A percentile compares a stretch with the other conserved stretches of the same genome.
These are phyloP conservation scores for Apodemus sylvaticus DNA, from an alignment of 2,113 vertebrate species.

Conservation along the genomic window DNA sequence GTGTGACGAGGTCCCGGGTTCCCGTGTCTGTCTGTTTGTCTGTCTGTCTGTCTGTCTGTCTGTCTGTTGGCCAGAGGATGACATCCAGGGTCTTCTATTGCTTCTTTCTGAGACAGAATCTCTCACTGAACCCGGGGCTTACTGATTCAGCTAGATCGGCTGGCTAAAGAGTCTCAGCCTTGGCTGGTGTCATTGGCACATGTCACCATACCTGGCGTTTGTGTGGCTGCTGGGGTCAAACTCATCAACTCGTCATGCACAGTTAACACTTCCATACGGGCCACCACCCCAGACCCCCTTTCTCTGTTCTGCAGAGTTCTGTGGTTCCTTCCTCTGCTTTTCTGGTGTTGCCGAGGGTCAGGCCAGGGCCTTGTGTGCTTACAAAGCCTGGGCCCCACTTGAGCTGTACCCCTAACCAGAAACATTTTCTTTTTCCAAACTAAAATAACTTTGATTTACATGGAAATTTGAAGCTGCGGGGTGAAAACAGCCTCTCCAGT, in stretches of 20 bases:
- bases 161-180: neutral
- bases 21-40: neutral
- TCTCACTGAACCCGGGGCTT: neutral
- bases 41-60: neutral
- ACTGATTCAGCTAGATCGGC: too few relatives aligned
- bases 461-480: neutral
- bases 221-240: neutral
- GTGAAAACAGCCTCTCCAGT: rapidly evolving
- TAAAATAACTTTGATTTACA: neutral
- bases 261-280: neutral
- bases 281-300: neutral
- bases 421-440: neutral
- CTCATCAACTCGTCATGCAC: neutral
- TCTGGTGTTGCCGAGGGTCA: neutral
- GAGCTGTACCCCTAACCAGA: neutral
- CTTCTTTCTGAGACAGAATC: neutral
- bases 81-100: neutral
- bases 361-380: neutral
- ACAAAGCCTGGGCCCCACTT: neutral
- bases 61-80: neutral
- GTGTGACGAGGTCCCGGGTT: neutral
- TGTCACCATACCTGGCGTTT: neutral
- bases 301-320: neutral
- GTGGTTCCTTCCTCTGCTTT: neutral
- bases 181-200: neutral